Conservation (phyloP, 2,113 vertebrate genomes). For the Lepidothrix coronata region DNA sequence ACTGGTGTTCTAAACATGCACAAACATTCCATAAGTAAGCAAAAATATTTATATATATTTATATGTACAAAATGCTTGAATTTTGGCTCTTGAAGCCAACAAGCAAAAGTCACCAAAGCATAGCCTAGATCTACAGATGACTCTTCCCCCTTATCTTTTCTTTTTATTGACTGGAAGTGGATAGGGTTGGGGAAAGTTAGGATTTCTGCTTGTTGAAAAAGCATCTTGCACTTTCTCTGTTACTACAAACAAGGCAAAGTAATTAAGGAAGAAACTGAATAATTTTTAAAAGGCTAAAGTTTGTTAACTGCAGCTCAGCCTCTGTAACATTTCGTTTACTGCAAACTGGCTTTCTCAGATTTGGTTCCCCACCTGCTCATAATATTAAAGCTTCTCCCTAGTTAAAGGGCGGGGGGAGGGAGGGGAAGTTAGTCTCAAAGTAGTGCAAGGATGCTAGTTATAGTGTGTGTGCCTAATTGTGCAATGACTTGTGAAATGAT, state of each 20-base stretch:
- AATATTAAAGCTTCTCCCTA: background rate
- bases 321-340: background rate
- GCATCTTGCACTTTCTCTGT: conserved; percentile 38
- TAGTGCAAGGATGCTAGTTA: background rate
- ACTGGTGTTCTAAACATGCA: conserved; percentile 9
- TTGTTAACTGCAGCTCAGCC: background rate
- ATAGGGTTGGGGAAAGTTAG: background rate
- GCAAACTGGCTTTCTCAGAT: background rate
- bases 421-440: background rate
- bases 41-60: conserved; percentile 63
- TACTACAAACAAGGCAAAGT: background rate
- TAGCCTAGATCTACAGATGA: background rate
- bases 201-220: background rate
- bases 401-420: background rate
- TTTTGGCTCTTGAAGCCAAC: background rate
- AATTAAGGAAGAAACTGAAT: background rate
- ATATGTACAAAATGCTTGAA: conserved; percentile 32
- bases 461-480: background rate
- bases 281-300: background rate
- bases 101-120: conserved; percentile 45
- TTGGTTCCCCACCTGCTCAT: background rate
- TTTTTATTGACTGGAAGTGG: background rate
- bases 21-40: conserved; percentile 33
- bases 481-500: conserved; percentile 3
- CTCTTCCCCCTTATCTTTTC: background rate